phyloP scores from a whole-genome alignment of 2,113 vertebrate species.

The human region DNA sequence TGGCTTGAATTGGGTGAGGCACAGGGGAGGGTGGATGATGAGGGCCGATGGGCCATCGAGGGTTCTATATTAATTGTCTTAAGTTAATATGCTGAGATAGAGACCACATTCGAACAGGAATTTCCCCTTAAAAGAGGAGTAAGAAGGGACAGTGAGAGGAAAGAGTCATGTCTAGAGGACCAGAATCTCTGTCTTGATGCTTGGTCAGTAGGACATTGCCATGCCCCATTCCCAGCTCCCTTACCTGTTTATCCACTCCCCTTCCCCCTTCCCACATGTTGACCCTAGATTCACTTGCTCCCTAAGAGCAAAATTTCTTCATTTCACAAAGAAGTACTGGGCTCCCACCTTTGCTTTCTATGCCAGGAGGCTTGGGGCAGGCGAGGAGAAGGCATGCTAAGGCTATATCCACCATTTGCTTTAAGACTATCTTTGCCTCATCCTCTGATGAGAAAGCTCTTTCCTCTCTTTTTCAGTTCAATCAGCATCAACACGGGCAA shows the following conservation, averaged over 20 bases:
- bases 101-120: not conserved
- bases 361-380: not conserved
- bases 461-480: constrained; percentile 74
- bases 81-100: not conserved
- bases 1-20: not conserved
- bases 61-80: not conserved
- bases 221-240: not conserved
- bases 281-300: not conserved
- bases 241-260: not conserved
- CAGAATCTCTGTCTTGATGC: not conserved
- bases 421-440: not conserved
- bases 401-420: not conserved
- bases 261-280: not conserved
- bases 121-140: not conserved
- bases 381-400: not conserved
- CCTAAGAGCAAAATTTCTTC: not conserved
- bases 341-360: not conserved
- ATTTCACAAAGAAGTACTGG: not conserved
- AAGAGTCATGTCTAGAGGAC: not conserved
- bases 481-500: constrained; percentile 72
- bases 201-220: not conserved
- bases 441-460: not conserved
- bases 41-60: not conserved
- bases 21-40: not conserved
- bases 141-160: not conserved